Conservation (phyloP, 2,797 vertebrate species). For the Gymnothorax reevesii region DNA sequence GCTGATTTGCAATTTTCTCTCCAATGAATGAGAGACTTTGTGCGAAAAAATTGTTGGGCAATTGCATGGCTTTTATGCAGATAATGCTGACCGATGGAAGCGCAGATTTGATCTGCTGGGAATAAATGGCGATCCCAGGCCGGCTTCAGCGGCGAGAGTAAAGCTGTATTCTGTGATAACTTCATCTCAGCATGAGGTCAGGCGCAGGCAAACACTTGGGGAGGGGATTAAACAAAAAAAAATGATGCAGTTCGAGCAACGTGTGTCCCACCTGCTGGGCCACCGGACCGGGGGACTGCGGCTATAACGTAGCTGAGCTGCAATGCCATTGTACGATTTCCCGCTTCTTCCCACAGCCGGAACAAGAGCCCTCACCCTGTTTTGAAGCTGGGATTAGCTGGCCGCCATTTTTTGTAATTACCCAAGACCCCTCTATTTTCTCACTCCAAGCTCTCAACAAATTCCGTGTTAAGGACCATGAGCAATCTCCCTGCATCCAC, state of each 20-base stretch:
- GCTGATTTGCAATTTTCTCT: slow-evolving; percentile 81
- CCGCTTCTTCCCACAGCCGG: slow-evolving; percentile 72
- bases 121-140: slow-evolving; percentile 82
- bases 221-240: slow-evolving; percentile 80
- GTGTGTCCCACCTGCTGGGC: slow-evolving; percentile 84
- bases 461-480: slow-evolving; percentile 19
- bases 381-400: slow-evolving; percentile 78
- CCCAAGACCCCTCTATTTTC: slow-evolving; percentile 56
- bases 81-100: slow-evolving; percentile 87
- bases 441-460: slow-evolving; percentile 8
- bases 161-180: slow-evolving; percentile 91
- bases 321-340: slow-evolving; percentile 85
- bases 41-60: slow-evolving; percentile 81
- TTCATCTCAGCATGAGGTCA: slow-evolving; percentile 92
- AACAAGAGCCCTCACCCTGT: slow-evolving; percentile 75
- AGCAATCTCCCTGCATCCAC: slow-evolving; percentile 4
- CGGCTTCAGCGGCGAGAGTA: slow-evolving; percentile 83
- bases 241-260: slow-evolving; percentile 84
- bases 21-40: slow-evolving; percentile 84
- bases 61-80: slow-evolving; percentile 87
- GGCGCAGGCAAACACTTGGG: slow-evolving; percentile 76
- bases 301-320: slow-evolving; percentile 85
- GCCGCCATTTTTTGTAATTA: slow-evolving; percentile 79
- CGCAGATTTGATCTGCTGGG: slow-evolving; percentile 84
- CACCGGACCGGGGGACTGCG: slow-evolving; percentile 74